phyloP scores from a whole-genome alignment of 2,888 invertebrate genomes.

The Scrobipalpa atriplicella region DNA sequence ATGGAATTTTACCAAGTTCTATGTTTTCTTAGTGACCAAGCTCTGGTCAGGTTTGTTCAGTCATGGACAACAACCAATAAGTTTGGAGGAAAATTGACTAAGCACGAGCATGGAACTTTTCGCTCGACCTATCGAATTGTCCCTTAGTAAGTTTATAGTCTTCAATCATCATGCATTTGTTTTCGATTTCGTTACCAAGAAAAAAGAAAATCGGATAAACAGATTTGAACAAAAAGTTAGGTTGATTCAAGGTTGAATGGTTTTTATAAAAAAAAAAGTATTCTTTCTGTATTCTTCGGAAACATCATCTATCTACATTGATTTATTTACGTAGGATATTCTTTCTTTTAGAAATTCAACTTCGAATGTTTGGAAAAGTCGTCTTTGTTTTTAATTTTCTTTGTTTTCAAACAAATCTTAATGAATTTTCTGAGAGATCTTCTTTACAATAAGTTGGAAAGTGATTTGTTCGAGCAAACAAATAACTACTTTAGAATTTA shows the following conservation, averaged over 20 bases:
- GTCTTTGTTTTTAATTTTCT: not conserved
- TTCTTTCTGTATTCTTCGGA: too few relatives aligned
- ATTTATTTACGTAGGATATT: not conserved
- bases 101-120: not conserved
- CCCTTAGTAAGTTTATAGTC: too few relatives aligned
- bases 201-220: too few relatives aligned
- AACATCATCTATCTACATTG: not conserved
- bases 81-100: not conserved
- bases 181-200: too few relatives aligned
- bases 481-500: too few relatives aligned
- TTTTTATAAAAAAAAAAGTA: too few relatives aligned
- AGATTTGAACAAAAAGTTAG: too few relatives aligned
- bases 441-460: conserved; percentile 15
- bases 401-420: conserved; percentile 14
- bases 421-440: conserved; percentile 6
- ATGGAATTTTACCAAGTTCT: conserved; percentile 2
- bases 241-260: too few relatives aligned
- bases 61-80: not conserved
- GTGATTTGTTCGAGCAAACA: not conserved
- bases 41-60: not conserved
- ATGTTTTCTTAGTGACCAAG: not conserved
- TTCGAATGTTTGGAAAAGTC: not conserved
- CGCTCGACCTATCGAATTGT: too few relatives aligned
- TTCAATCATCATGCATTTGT: too few relatives aligned
- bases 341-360: not conserved